A percentile compares a stretch with the other conserved stretches of the same genome.
Conservation (phyloP, 2,797 vertebrate genomes). For the Notoglanidium macrostoma region DNA sequence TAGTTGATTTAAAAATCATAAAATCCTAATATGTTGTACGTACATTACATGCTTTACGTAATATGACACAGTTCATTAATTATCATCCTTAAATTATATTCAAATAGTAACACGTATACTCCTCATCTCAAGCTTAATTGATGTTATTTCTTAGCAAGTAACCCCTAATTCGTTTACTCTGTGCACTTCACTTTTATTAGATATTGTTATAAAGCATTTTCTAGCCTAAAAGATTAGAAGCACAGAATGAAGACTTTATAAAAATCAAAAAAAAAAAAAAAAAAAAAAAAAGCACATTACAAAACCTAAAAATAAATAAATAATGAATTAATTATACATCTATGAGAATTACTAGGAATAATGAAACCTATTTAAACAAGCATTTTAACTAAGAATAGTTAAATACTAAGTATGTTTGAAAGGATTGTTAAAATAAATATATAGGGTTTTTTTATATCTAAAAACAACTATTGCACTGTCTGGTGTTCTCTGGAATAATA, state of each 20-base stretch:
- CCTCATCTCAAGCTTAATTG: neutral
- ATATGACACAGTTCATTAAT: neutral
- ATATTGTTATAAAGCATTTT: neutral
- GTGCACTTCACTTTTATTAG: neutral
- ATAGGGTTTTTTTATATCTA: too few species aligned
- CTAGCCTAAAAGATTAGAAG: neutral
- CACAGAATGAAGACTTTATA: neutral
- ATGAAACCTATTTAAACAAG: neutral
- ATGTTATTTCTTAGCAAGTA: neutral
- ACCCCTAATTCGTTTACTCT: neutral
- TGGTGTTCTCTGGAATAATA: neutral
- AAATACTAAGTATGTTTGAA: too few species aligned
- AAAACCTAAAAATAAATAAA: neutral
- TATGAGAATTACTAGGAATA: neutral
- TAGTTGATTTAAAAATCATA: neutral
- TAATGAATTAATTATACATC: neutral
- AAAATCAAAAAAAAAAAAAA: too few species aligned
- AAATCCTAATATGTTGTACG: neutral
- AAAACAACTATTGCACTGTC: neutral
- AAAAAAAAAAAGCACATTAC: neutral
- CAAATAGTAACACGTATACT: neutral
- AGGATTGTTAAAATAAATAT: too few species aligned
- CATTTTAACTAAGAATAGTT: neutral
- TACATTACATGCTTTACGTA: neutral
- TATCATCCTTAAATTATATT: neutral